A percentile compares a stretch with the other conserved stretches of the same genome.
phyloP scores from a whole-genome alignment of 2,888 invertebrate species.

The Phorcus lineatus region DNA sequence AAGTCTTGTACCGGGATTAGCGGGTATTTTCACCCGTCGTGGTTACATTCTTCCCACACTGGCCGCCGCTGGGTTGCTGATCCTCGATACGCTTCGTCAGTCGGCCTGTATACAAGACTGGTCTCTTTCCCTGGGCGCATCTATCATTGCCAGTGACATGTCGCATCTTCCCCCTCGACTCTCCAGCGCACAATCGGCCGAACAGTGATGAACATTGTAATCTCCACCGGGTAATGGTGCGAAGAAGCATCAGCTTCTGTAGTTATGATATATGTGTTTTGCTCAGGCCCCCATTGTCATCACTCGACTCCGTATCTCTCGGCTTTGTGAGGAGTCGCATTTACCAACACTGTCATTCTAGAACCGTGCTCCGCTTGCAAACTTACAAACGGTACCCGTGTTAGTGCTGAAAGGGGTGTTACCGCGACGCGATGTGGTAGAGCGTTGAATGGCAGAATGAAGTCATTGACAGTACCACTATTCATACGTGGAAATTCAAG shows the following conservation, averaged over 20 bases:
- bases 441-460: not conserved
- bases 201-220: not conserved
- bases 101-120: not conserved
- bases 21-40: constrained; percentile 1
- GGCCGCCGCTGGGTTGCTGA: not conserved
- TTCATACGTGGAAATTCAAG: not conserved
- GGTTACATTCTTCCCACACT: constrained; percentile 6
- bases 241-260: not conserved
- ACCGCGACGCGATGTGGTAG: no score
- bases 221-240: not conserved
- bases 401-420: no score
- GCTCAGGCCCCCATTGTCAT: not conserved
- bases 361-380: no score
- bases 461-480: constrained; percentile 4
- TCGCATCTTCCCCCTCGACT: not conserved
- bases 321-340: not conserved
- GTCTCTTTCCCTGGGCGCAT: not conserved
- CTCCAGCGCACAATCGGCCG: not conserved
- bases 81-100: not conserved
- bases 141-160: not conserved
- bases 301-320: not conserved
- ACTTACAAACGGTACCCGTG: no score
- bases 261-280: constrained; percentile 16
- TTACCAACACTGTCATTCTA: not conserved
- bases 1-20: constrained; percentile 7